Evolutionary conservation across 2,797 vertebrate species (phyloP).

Genomic region (Erethizon dorsatum): DNA sequence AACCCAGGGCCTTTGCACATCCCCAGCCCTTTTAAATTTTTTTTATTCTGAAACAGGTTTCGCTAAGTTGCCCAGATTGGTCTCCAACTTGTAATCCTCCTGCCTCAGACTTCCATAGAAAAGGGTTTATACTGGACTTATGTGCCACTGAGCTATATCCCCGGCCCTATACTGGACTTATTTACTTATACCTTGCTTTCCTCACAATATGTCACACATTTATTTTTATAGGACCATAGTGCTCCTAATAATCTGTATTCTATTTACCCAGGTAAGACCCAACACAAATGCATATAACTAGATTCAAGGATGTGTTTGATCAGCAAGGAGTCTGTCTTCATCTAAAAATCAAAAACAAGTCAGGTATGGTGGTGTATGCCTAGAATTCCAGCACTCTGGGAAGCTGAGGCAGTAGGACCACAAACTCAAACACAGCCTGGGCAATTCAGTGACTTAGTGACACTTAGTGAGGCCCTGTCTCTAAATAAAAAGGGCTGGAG

Average conservation of each 20-base stretch:
- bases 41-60: not conserved
- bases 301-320: not conserved
- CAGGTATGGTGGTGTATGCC: not conserved
- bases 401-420: not conserved
- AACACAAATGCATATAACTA: not conserved
- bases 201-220: not conserved
- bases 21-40: not conserved
- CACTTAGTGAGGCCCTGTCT: not conserved
- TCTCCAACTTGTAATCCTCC: not conserved
- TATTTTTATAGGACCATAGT: not conserved
- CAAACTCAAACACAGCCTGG: not conserved
- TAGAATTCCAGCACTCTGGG: not conserved
- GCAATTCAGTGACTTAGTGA: not conserved
- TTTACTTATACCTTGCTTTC: not conserved
- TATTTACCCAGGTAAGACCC: not conserved
- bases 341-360: not conserved
- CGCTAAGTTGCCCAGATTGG: not conserved
- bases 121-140: not conserved
- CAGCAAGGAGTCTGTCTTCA: not conserved
- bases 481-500: not conserved
- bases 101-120: not conserved
- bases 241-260: not conserved
- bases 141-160: too few relatives aligned
- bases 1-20: not conserved
- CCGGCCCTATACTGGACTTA: not conserved